These are phyloP conservation scores for Himalopsyche japonica DNA, from an alignment of 2,888 invertebrate genomes.

Conservation along the genomic window DNA sequence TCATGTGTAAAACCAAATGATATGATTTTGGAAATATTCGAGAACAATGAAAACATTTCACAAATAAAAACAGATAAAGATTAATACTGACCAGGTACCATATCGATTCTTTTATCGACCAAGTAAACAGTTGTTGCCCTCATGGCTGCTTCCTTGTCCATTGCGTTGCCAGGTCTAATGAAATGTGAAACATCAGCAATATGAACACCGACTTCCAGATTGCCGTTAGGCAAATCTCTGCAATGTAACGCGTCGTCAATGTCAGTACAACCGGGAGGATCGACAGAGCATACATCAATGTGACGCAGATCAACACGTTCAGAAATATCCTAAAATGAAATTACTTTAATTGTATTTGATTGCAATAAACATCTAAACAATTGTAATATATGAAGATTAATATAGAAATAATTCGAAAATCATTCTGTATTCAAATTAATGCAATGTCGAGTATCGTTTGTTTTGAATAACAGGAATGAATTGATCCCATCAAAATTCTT, in stretches of 20 bases:
- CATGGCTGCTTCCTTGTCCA: slow-evolving; percentile 91
- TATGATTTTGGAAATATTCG: not conserved
- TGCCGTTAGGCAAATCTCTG: slow-evolving; percentile 70
- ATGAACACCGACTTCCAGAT: slow-evolving; percentile 90
- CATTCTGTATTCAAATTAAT: not conserved
- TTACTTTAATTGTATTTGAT: too few relatives aligned
- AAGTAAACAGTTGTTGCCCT: slow-evolving; percentile 96
- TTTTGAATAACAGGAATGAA: not conserved
- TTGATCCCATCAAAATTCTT: not conserved
- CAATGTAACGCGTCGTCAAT: slow-evolving; percentile 98
- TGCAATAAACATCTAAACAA: too few relatives aligned
- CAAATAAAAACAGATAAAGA: too few relatives aligned
- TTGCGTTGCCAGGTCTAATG: slow-evolving; percentile 86
- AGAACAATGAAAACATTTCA: not conserved
- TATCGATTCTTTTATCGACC: slow-evolving; percentile 89
- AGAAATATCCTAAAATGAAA: slow-evolving; percentile 66
- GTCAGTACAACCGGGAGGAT: slow-evolving; percentile 98
- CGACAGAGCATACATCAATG: slow-evolving; percentile 89
- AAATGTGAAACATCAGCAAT: slow-evolving; percentile 99
- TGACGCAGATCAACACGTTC: slow-evolving; percentile 83
- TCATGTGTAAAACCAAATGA: too few relatives aligned
- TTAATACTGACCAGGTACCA: slow-evolving; percentile 67
- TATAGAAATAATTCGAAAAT: not conserved
- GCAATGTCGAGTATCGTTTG: not conserved
- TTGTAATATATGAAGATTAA: too few relatives aligned